These are phyloP conservation scores for Saccostrea echinata DNA, from an alignment of 1,140 invertebrate genomes.

Conservation along the genomic window DNA sequence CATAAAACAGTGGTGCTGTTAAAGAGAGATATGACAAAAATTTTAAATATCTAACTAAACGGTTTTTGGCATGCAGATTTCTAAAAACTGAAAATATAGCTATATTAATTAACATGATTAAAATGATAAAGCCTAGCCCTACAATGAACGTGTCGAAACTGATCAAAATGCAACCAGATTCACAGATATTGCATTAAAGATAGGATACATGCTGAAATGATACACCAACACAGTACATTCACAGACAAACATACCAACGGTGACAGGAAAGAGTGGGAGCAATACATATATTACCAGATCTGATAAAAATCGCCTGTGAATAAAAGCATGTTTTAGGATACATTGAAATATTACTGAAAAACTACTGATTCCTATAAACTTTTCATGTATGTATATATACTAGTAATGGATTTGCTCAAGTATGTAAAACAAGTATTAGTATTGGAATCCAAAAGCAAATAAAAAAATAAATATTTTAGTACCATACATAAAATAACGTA, in stretches of 20 bases:
- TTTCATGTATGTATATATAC: too few species aligned
- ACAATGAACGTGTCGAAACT: neutral
- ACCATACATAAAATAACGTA: too few species aligned
- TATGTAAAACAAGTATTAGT: too few species aligned
- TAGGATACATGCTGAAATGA: neutral
- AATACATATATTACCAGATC: constrained; percentile 7
- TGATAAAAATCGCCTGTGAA: constrained; percentile 8
- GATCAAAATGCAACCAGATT: neutral
- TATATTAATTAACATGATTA: too few species aligned
- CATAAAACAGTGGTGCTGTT: neutral
- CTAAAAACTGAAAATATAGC: neutral
- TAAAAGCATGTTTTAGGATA: neutral
- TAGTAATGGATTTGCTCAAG: too few species aligned
- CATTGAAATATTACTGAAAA: too few species aligned
- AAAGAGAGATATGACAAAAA: neutral
- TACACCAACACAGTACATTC: neutral
- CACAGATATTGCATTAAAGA: neutral
- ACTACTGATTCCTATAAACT: too few species aligned
- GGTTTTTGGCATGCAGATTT: neutral
- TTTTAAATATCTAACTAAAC: neutral
- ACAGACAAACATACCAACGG: neutral
- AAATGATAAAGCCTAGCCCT: too few species aligned
- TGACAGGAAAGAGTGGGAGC: neutral
- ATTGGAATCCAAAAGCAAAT: too few species aligned
- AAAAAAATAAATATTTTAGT: too few species aligned